A percentile compares a stretch with the other conserved stretches of the same genome.
Conservation (phyloP, 2,113 vertebrate species). For the Sardina pilchardus region DNA sequence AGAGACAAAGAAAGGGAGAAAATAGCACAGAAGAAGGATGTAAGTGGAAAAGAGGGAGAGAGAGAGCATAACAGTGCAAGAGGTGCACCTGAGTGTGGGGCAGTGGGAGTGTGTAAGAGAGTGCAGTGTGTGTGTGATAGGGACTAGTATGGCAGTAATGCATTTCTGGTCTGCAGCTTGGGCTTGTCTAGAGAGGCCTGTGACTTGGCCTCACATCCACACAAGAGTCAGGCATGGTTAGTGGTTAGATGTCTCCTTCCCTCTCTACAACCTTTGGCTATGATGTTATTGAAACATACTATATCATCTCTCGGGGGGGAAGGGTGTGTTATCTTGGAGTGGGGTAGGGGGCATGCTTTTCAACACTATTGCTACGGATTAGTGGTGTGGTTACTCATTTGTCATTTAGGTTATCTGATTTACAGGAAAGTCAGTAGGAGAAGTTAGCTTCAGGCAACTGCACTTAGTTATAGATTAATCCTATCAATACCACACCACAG, state of each 20-base stretch:
- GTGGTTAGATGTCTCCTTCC: background rate
- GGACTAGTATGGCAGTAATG: background rate
- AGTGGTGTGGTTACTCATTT: conserved; percentile 1
- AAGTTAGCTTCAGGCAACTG: background rate
- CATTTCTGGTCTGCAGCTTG: conserved; percentile 1
- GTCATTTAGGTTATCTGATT: background rate
- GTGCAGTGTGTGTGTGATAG: background rate
- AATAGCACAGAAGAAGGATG: conserved; percentile 14
- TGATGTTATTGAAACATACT: background rate
- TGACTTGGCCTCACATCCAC: conserved; percentile 30
- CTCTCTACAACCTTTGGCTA: background rate
- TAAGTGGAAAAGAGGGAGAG: conserved; percentile 7
- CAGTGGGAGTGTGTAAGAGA: conserved; percentile 9
- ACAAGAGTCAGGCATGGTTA: conserved; percentile 33
- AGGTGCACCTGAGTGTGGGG: conserved; percentile 47
- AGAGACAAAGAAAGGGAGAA: background rate
- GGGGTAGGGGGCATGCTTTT: background rate
- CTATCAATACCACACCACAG: conserved; percentile 30
- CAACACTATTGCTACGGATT: background rate
- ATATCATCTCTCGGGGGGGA: background rate
- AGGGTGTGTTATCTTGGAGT: background rate
- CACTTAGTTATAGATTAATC: background rate
- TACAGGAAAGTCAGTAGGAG: background rate
- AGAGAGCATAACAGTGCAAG: conserved; percentile 20
- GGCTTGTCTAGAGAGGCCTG: conserved; percentile 27